Conservation (phyloP, 2,113 vertebrate species). For the Varanus salvator region DNA sequence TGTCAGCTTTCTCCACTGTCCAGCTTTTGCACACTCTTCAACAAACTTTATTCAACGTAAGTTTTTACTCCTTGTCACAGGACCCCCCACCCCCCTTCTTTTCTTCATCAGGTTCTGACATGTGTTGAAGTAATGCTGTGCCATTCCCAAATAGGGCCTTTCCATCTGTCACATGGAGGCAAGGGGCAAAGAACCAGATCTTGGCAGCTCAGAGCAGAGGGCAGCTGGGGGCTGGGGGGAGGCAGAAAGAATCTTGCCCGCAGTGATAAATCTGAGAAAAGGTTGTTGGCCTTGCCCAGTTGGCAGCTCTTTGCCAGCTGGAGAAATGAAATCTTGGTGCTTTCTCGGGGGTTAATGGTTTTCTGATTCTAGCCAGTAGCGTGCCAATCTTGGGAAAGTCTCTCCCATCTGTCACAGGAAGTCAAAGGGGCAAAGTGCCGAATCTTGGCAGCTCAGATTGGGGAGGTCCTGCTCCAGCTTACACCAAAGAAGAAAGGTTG, state of each 20-base stretch:
- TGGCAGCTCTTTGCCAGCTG: conserved; percentile 28
- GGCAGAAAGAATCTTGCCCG: conserved; percentile 5
- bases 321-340: conserved; percentile 23
- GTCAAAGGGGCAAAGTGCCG: conserved; percentile 11
- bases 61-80: background rate
- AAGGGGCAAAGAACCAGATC: background rate
- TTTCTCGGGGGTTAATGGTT: conserved; percentile 26
- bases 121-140: background rate
- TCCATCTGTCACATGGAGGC: background rate
- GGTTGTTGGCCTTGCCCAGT: conserved; percentile 1
- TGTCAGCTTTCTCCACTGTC: too few relatives aligned
- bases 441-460: conserved; percentile 11
- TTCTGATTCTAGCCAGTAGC: conserved; percentile 4
- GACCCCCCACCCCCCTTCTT: background rate
- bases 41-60: background rate
- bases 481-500: conserved; percentile 14
- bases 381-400: conserved; percentile 14
- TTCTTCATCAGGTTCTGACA: background rate
- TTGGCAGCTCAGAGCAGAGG: conserved; percentile 1
- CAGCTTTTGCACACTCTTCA: background rate
- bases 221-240: background rate
- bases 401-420: conserved; percentile 8
- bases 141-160: background rate
- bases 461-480: background rate
- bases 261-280: conserved; percentile 7